These are phyloP conservation scores for Drosophila chauvacae DNA, from an alignment of 1,140 invertebrate species.

Conservation along the genomic window DNA sequence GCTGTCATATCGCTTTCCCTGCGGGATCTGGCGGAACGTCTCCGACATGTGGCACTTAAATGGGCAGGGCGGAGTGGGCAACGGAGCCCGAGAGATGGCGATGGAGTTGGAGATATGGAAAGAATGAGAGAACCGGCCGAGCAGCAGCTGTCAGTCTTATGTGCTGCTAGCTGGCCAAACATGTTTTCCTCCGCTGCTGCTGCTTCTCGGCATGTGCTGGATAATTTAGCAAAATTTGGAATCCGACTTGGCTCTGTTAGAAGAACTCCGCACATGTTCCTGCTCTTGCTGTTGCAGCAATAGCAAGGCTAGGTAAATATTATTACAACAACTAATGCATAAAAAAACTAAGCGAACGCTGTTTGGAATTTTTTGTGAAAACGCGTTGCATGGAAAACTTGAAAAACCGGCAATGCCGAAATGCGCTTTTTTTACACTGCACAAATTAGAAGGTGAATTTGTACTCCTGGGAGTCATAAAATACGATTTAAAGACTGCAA, in stretches of 20 bases:
- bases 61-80: slow-evolving; percentile 46
- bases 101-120: slow-evolving; percentile 19
- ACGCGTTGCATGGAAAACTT: slow-evolving; percentile 70
- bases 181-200: slow-evolving; percentile 49
- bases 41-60: slow-evolving; percentile 75
- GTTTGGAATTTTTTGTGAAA: slow-evolving; percentile 60
- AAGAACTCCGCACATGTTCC: slow-evolving; percentile 38
- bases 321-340: slow-evolving; percentile 43
- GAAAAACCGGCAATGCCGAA: slow-evolving; percentile 72
- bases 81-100: background rate
- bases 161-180: slow-evolving; percentile 52
- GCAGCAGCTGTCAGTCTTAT: slow-evolving; percentile 71
- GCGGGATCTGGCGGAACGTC: slow-evolving; percentile 30
- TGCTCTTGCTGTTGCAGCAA: slow-evolving; percentile 30
- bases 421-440: slow-evolving; percentile 14
- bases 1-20: slow-evolving; percentile 61
- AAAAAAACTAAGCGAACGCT: slow-evolving; percentile 32
- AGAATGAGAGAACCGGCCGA: slow-evolving; percentile 32
- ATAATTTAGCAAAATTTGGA: slow-evolving; percentile 61
- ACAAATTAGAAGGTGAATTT: background rate
- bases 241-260: slow-evolving; percentile 41
- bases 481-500: background rate
- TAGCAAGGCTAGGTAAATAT: slow-evolving; percentile 63
- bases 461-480: too few species aligned
- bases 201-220: slow-evolving; percentile 29